Percentiles rank a stretch among this genome's conserved stretches.
Evolutionary conservation across 2,888 invertebrate genomes (phyloP).

Genomic region (Stenolophus ochropezus): DNA sequence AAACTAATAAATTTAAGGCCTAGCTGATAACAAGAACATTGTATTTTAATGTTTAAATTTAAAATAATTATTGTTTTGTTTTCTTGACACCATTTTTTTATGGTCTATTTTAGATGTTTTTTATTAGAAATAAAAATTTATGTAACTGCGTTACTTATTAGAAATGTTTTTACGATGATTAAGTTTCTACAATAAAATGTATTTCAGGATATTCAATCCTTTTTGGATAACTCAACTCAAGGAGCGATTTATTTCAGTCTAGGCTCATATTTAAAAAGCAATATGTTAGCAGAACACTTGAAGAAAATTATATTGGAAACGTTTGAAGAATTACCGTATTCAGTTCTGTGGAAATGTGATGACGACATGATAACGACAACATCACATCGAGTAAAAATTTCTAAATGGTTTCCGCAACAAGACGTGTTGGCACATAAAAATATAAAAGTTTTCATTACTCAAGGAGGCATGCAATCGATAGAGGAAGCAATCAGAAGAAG

Average conservation of each 20-base stretch:
- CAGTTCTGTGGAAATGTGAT: conserved; percentile 73
- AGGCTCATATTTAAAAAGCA: conserved; percentile 71
- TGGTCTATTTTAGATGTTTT: too few species aligned
- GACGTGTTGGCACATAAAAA: conserved; percentile 70
- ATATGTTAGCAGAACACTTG: conserved; percentile 68
- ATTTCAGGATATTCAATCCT: conserved; percentile 68
- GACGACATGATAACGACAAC: conserved; percentile 68
- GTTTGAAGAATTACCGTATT: conserved; percentile 71
- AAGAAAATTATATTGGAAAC: conserved; percentile 68
- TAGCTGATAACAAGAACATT: too few species aligned
- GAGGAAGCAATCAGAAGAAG: conserved; percentile 70
- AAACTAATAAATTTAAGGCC: too few species aligned
- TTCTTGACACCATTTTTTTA: too few species aligned
- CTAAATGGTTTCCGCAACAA: conserved; percentile 74
- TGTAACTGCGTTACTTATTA: too few species aligned
- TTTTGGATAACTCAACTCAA: conserved; percentile 69
- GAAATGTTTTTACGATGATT: too few species aligned
- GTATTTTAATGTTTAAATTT: too few species aligned
- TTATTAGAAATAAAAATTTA: too few species aligned
- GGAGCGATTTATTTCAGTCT: conserved; percentile 72
- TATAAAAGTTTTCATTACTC: conserved; percentile 70
- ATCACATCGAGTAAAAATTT: conserved; percentile 70
- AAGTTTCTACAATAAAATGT: background rate
- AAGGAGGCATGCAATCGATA: conserved; percentile 71
- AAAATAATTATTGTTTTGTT: too few species aligned